Conservation (phyloP, 2,888 invertebrate genomes). For the Erebia ligea region DNA sequence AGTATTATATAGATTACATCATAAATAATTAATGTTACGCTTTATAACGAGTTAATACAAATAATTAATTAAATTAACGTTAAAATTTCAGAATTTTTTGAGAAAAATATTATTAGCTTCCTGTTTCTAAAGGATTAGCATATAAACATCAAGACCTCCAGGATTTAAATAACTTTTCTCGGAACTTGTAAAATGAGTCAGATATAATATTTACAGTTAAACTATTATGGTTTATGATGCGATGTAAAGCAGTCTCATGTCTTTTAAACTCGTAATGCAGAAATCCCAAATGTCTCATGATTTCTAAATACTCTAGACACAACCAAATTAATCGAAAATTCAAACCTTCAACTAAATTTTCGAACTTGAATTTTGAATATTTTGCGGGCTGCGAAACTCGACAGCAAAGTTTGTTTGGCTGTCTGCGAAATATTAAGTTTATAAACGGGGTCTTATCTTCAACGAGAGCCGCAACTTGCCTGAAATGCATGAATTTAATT, state of each 20-base stretch:
- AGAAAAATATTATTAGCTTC: no score
- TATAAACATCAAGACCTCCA: no score
- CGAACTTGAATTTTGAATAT: conserved; percentile 14
- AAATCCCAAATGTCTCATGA: neutral
- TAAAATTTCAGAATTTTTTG: no score
- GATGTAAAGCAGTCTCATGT: neutral
- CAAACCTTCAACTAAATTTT: neutral
- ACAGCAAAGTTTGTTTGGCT: conserved; percentile 12
- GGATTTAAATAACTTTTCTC: no score
- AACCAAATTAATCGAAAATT: conserved; percentile 7
- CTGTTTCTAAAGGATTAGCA: no score
- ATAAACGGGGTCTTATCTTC: neutral
- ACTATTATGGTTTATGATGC: no score
- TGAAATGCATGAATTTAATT: neutral
- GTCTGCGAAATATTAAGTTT: conserved; percentile 18
- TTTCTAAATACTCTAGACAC: neutral
- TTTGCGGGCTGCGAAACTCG: conserved; percentile 45
- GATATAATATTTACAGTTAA: no score
- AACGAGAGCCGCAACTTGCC: neutral
- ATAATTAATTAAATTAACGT: no score
- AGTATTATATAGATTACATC: no score
- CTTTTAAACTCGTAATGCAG: neutral
- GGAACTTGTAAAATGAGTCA: no score
- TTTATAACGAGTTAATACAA: no score
- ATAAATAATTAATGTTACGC: no score